Conservation (phyloP, 1,140 invertebrate species). For the Megathymus violae region DNA sequence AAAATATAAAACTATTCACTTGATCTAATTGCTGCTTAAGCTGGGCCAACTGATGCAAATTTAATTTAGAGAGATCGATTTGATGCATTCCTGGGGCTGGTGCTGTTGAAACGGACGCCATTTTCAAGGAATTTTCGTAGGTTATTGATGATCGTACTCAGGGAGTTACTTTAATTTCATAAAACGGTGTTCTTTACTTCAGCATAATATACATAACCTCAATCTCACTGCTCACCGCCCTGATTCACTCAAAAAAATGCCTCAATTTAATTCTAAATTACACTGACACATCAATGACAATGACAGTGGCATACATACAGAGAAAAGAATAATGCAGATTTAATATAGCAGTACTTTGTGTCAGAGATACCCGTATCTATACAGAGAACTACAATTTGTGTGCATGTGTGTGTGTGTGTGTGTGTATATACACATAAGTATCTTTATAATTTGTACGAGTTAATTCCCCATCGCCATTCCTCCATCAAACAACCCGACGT, state of each 20-base stretch:
- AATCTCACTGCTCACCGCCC: constrained; percentile 8
- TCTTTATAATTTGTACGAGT: too few species aligned
- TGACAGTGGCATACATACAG: too few species aligned
- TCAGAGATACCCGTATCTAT: too few species aligned
- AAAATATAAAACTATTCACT: constrained; percentile 82
- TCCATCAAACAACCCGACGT: too few species aligned
- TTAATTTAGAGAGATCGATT: constrained; percentile 91
- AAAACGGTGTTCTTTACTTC: too few species aligned
- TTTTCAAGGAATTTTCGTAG: constrained; percentile 56
- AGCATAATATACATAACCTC: constrained; percentile 31
- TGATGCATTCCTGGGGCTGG: constrained; percentile 87
- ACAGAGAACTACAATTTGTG: too few species aligned
- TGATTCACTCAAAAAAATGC: neutral
- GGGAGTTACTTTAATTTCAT: constrained; percentile 26
- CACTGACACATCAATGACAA: too few species aligned
- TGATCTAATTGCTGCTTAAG: constrained; percentile 94
- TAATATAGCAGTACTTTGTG: too few species aligned
- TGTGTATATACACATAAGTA: too few species aligned
- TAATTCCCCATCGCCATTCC: too few species aligned
- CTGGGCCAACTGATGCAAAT: constrained; percentile 90
- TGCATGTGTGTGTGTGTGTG: too few species aligned
- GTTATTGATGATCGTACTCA: constrained; percentile 6
- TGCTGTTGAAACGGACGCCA: constrained; percentile 85
- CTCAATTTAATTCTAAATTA: neutral
- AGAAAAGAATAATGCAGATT: too few species aligned